Evolutionary conservation across 2,888 invertebrate genomes (phyloP), one percentile per base, ranked within the genome.

Genomic region (Xestia rhomboidea): DNA sequence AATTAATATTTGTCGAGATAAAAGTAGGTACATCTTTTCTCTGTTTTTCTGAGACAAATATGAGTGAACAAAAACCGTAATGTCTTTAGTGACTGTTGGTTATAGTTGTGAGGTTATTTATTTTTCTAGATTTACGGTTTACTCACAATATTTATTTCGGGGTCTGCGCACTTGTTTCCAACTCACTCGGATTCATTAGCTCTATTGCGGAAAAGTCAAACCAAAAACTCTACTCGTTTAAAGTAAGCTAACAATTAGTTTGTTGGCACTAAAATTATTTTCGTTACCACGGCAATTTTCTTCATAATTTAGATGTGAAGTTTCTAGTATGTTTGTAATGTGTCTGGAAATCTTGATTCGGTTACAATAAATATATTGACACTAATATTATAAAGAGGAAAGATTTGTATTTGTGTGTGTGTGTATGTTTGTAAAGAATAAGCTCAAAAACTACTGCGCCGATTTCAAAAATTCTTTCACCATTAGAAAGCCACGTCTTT

Each of bases 1-100:
- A 87, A 87, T 87, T 85, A 86, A 83, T 87, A 85, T 76, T 75
- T 73, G 70, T 80, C 76, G 49, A 68, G 70, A 78, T 78, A 79
- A 73, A 69, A 78, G 54, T n/a, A n/a, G n/a, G n/a, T 77, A 77
- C 73, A 68, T 69, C 44, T 38, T 76, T 73, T 67, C 66, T 83
- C 34, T 64, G 63, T 83, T 78, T 70, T 75, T 84, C 62, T 73
- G 38, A 27, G 76, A 79, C 70, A 82, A 82, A 85, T 76, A 83
- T 69, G 74, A 72, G 49, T 54, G 66, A 62, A 74, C 62, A 84
- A 84, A 84, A 82, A 78, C 64, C 10, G 11, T 78, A 57, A 78
- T 73, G 63, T 76, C 54, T 68, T 71, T 66, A 62, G 57, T 64
- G 41, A 63, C 34, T 73, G 15, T 73, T 76, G 70, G 46, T 75